These are phyloP conservation scores for Andricus quercusramuli DNA, from an alignment of 2,888 invertebrate species.

Conservation along the genomic window DNA sequence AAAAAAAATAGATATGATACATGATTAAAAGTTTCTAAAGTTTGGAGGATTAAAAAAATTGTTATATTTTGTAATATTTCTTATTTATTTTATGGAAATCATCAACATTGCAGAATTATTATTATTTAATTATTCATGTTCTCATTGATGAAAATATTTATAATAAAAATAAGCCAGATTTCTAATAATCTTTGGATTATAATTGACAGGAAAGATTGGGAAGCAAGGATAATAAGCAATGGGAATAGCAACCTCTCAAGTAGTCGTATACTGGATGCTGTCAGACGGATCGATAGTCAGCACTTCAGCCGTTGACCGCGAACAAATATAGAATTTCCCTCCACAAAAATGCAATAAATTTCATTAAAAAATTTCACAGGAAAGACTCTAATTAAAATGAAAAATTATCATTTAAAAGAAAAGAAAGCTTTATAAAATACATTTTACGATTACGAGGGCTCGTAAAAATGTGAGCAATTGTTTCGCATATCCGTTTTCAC, in stretches of 20 bases:
- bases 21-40: no score
- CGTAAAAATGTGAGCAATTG: background rate
- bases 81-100: no score
- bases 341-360: background rate
- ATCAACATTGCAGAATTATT: no score
- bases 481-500: background rate
- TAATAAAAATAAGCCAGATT: background rate
- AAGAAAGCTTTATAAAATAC: background rate
- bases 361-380: background rate
- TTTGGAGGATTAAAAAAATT: no score
- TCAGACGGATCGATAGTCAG: conserved; percentile 26
- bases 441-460: background rate
- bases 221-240: conserved; percentile 2
- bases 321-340: background rate
- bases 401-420: background rate
- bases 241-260: conserved; percentile 8
- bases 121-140: no score
- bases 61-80: no score
- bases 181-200: background rate
- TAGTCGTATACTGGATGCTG: conserved; percentile 9
- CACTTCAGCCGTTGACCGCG: background rate
- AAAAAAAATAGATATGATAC: no score
- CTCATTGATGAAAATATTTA: no score
- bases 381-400: background rate
- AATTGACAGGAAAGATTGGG: background rate